Evolutionary conservation across 1,140 invertebrate genomes (phyloP), one percentile per base, ranked within the genome.

Genomic region (Meloidogyne exigua): DNA sequence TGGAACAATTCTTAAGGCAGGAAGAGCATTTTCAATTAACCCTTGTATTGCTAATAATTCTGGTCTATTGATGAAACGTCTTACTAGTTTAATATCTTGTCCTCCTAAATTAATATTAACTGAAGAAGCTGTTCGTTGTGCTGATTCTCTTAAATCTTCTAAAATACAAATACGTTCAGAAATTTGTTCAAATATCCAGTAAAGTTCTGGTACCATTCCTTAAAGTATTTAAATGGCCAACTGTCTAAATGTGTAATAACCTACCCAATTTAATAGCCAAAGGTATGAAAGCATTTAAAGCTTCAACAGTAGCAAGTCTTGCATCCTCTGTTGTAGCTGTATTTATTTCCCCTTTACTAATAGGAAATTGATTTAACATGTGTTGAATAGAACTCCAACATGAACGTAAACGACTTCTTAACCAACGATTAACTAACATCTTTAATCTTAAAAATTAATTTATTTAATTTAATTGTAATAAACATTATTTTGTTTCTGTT

Each of bases 381-480:
- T 62, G 23, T 10, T 39, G 32, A n/a, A 72, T 32, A n/a, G 70
- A 72, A 57, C 70, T 72, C 70, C 70, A 72, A 57, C 70, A 72
- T 23, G 49, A 62, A 26, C 18, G 70, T 28, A 72, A 49, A 1
- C 42, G 39, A n/a, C 2, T 13, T 0, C 70, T 26, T n/a, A 72
- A 9, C 32, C 70, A 72, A 15, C 26, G 63, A 7, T 7, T 9
- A 23, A 65, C 23, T 32, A 65, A 65, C 23, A 65, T 9, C 36
- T 39, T 39, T 39, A 39, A 39, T 39, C 0, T 0, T 9, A 39
- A 7, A 39, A 39, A 39, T 39, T 9, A 9, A 9, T 10, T 10
- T 32, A 32, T 32, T 39, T 39, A 39, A 9, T 39, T 39, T 39
- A 9, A 39, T 39, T 10, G 10, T 9, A 39, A 39, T 0, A 39